Evolutionary conservation across 2,797 vertebrate species (phyloP), one percentile per base, ranked within the genome.

Genomic region (Lagodon rhomboides): DNA sequence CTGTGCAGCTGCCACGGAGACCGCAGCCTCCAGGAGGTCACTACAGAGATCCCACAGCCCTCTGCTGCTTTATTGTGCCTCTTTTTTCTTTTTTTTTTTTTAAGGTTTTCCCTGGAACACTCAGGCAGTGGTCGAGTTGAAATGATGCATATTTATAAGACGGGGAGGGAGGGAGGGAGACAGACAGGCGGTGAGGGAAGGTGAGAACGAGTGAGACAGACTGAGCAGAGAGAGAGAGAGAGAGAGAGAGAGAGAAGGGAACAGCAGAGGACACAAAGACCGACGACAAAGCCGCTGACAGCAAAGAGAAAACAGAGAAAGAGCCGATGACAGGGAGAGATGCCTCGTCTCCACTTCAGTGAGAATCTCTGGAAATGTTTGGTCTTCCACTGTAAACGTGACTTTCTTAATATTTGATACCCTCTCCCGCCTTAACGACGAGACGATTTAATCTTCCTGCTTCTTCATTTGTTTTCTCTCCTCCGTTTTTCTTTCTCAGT

Each of bases 341-440:
- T 65, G 63, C 73, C 22, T 34, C 4, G 13, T 62, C 66, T 63
- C 17, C 20, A 62, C 62, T 70, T 72, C 46, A 75, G 44, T 65
- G 65, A 77, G 51, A 60, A 12, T 62, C 68, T 50, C 55, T 82
- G 23, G 65, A 77, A 59, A 54, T 23, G 20, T 51, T 79, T 25
- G 12, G 38, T 54, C 41, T 67, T 34, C 41, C 27, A 15, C 69
- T 64, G 58, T 70, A 86, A 83, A 89, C 47, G 56, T 49, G 54
- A 62, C 82, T 82, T 77, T 72, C 86, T 96, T 89, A 95, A 95
- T 96, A 96, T 96, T 96, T 95, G 76, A 96, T 95, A 90, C 89
- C 51, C 74, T 80, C 84, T 22, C 25, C 15, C 65, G 22, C 27
- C 84, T 91, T 91, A 91, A 91, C 84, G 83, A 91, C 94, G 88